phyloP scores from a whole-genome alignment of 2,113 vertebrate genomes.

The Bambusicola thoracicus region DNA sequence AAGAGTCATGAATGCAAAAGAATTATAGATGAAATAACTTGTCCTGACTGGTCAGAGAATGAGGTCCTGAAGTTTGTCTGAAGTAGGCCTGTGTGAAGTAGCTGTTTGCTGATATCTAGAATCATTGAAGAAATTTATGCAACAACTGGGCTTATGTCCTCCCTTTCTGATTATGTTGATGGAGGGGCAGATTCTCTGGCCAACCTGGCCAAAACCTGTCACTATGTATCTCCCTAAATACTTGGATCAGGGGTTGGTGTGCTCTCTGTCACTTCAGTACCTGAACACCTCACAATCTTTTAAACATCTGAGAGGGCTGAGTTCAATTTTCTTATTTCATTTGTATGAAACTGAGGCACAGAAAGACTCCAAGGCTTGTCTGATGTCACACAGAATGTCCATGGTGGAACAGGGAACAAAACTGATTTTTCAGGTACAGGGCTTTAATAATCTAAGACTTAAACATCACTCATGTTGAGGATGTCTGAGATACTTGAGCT shows the following conservation, averaged over 20 bases:
- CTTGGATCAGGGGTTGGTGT: not conserved
- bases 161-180: not conserved
- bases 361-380: not conserved
- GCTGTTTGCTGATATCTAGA: not conserved
- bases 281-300: not conserved
- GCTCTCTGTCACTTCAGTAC: not conserved
- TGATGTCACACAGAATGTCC: not conserved
- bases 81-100: not conserved
- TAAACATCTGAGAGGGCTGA: not conserved
- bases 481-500: not conserved
- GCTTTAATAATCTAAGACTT: not conserved
- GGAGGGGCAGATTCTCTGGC: not conserved
- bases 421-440: not conserved
- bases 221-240: not conserved
- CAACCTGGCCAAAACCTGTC: not conserved
- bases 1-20: not conserved
- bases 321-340: not conserved
- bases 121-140: not conserved
- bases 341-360: not conserved
- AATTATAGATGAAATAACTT: not conserved
- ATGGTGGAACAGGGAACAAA: not conserved
- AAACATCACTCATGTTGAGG: not conserved
- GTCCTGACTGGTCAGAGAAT: not conserved
- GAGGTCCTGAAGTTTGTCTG: not conserved
- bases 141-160: not conserved